Evolutionary conservation across 64 coral and sea anemone genomes (phyloP), one percentile per base, ranked within the genome.

Genomic region (Platygyra sinensis): DNA sequence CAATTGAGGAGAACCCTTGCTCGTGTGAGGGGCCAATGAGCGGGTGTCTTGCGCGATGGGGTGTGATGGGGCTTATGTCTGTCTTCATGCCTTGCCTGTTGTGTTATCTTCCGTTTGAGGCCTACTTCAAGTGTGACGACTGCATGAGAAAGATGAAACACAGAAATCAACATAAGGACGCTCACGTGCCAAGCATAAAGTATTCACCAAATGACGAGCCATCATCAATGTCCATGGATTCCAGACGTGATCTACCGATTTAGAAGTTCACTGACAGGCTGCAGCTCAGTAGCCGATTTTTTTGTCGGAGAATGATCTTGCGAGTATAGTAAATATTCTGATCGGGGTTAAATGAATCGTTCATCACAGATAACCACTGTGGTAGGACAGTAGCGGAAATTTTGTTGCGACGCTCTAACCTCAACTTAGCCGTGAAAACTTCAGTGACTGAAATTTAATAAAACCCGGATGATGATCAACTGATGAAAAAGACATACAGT

Each of bases 31-130:
- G 94, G 73, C 80, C 94, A 87, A 61, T 61, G 62, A 30, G 67
- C 33, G 72, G 87, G 52, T 97, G 95, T n/a, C 60, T 91, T 5
- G 75, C 67, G 1, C 95, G 95, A 13, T 97, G 95, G 95, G 85
- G 91, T n/a, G 38, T 67, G 24, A 89, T 97, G 67, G 92, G 95
- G 42, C 9, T 91, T 16, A 50, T 97, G 4, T 91, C 95, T 10
- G 28, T 97, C 17, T 76, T 87, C 4, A 61, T 97, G 88, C 95
- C 95, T 20, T 97, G 95, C 76, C 55, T 97, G 22, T 77, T 87
- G 24, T 97, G 91, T 77, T 97, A 97, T 80, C 42, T 97, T 10
- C 95, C 95, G 8, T 67, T 97, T 71, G 90, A 94, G 62, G 92
- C 75, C 22, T 97, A 88, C 16, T 94, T 83, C 17, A 78, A 50